A percentile compares a stretch with the other conserved stretches of the same genome.
Conservation (phyloP, 1,140 invertebrate genomes). For the Maconellicoccus hirsutus region DNA sequence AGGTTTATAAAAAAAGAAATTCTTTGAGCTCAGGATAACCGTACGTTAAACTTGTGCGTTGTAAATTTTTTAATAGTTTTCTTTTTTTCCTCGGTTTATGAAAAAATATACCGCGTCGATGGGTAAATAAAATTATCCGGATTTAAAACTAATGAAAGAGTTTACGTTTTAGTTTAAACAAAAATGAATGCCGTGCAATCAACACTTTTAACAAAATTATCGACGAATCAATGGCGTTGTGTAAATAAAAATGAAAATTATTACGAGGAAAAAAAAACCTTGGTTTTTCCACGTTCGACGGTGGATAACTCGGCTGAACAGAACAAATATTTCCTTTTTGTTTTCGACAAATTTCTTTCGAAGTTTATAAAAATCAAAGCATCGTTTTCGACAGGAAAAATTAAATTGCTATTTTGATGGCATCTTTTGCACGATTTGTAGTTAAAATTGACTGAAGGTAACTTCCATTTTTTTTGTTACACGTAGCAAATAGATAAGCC, state of each 20-base stretch:
- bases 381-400: background rate
- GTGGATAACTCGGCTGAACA: background rate
- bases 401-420: background rate
- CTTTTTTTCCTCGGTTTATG: background rate
- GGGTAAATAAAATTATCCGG: background rate
- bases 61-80: background rate
- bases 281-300: background rate
- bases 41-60: background rate
- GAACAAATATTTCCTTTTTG: background rate
- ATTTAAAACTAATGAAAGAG: background rate
- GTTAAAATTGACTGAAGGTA: background rate
- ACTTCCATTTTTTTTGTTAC: background rate
- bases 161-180: background rate
- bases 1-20: no score
- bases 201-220: background rate
- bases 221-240: background rate
- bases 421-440: background rate
- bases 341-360: background rate
- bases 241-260: conserved; percentile 10
- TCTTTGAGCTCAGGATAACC: no score
- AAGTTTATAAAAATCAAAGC: background rate
- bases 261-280: background rate
- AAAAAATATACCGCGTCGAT: background rate
- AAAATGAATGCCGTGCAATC: background rate
- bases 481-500: background rate